Evolutionary conservation across 2,888 invertebrate species (phyloP).

Genomic region (Corbicula japonica): DNA sequence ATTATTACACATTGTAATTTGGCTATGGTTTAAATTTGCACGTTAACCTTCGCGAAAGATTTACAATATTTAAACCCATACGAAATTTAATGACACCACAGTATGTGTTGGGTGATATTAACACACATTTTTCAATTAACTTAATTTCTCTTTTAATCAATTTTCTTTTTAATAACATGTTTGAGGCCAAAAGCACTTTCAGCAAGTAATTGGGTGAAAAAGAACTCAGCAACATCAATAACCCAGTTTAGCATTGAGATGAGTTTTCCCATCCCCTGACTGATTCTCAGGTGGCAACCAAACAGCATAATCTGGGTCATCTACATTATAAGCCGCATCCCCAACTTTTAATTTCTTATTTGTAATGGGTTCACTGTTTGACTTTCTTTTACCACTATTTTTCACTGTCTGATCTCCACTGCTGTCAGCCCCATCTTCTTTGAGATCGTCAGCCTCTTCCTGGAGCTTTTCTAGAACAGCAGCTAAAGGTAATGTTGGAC

Average conservation of each 20-base stretch:
- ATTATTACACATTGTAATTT: too few relatives aligned
- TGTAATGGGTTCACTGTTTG: not conserved
- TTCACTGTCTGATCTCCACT: not conserved
- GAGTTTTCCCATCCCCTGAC: slow-evolving; percentile 92
- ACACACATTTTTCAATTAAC: too few relatives aligned
- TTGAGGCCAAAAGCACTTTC: too few relatives aligned
- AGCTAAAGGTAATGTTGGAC: slow-evolving; percentile 59
- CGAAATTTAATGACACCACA: too few relatives aligned
- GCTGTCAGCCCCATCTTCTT: slow-evolving; percentile 3
- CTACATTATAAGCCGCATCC: slow-evolving; percentile 61
- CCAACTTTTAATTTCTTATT: slow-evolving; percentile 39
- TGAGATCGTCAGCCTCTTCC: slow-evolving; percentile 37
- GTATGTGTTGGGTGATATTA: too few relatives aligned
- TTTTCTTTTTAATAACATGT: too few relatives aligned
- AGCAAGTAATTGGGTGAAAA: too few relatives aligned
- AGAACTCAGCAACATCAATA: too few relatives aligned
- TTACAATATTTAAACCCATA: too few relatives aligned
- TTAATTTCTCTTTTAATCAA: too few relatives aligned
- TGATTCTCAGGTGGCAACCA: slow-evolving; percentile 93
- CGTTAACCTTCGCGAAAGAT: too few relatives aligned
- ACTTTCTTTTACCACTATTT: slow-evolving; percentile 43
- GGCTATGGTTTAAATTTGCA: too few relatives aligned
- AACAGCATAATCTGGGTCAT: slow-evolving; percentile 90
- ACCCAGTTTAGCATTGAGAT: slow-evolving; percentile 92
- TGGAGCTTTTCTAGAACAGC: slow-evolving; percentile 64